Percentiles rank a stretch among this genome's conserved stretches.
These are phyloP conservation scores for Brachypalpus laphriformis DNA, from an alignment of 2,888 invertebrate species.

Conservation along the genomic window DNA sequence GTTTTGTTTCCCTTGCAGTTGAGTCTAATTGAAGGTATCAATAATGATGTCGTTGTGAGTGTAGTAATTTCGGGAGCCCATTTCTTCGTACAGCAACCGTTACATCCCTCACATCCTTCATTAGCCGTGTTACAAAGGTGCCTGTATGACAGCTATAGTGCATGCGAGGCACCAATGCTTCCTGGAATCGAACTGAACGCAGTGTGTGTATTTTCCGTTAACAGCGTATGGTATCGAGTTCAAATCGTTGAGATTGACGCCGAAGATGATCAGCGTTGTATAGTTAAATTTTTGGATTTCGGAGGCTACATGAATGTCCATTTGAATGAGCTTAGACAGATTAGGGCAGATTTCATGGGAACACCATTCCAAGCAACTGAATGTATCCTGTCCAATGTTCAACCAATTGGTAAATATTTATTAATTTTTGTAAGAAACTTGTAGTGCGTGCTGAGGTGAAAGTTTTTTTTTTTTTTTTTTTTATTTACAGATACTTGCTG, in stretches of 20 bases:
- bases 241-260: conserved; percentile 88
- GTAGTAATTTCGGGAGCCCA: conserved; percentile 93
- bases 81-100: conserved; percentile 97
- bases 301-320: conserved; percentile 95
- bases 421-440: too few species aligned
- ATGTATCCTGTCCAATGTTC: conserved; percentile 95
- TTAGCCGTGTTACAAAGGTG: conserved; percentile 90
- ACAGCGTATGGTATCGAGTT: conserved; percentile 94
- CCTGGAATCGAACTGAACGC: conserved; percentile 91
- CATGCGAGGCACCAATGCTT: conserved; percentile 90
- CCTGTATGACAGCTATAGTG: conserved; percentile 92
- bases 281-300: conserved; percentile 96
- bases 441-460: too few species aligned
- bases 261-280: conserved; percentile 83
- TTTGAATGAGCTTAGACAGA: conserved; percentile 92
- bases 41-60: conserved; percentile 95
- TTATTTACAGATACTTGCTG: conserved; percentile 85
- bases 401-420: conserved; percentile 87
- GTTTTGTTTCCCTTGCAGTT: conserved; percentile 84
- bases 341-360: conserved; percentile 95
- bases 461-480: too few species aligned
- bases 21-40: conserved; percentile 94
- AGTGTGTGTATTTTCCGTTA: conserved; percentile 92
- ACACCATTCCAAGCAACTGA: conserved; percentile 99
- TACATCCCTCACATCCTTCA: conserved; percentile 95